A percentile compares a stretch with the other conserved stretches of the same genome.
These are phyloP conservation scores for Aphelocoma coerulescens DNA, from an alignment of 2,113 vertebrate genomes.

Conservation along the genomic window DNA sequence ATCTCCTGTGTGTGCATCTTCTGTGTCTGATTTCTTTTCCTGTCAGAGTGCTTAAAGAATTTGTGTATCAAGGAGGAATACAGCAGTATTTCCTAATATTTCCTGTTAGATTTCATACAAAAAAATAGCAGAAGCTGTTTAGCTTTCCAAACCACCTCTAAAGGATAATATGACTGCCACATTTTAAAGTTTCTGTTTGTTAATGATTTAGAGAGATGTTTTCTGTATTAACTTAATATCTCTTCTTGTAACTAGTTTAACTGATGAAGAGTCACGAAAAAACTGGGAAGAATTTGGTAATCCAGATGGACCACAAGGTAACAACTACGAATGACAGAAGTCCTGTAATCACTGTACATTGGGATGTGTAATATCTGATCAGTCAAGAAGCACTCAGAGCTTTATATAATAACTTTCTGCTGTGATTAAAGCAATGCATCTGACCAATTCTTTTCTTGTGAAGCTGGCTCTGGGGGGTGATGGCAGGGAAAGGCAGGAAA, in stretches of 20 bases:
- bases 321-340: neutral
- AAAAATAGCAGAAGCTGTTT: neutral
- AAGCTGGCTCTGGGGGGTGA: neutral
- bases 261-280: slow-evolving; percentile 89
- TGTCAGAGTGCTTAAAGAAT: neutral
- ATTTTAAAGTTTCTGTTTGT: neutral
- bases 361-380: neutral
- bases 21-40: neutral
- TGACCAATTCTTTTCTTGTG: neutral
- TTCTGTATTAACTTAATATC: neutral
- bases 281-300: slow-evolving; percentile 94
- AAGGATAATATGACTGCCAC: neutral
- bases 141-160: neutral
- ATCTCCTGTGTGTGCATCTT: neutral
- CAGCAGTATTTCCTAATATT: neutral
- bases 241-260: slow-evolving; percentile 80
- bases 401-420: neutral
- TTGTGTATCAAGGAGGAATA: neutral
- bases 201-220: neutral
- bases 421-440: neutral
- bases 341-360: neutral
- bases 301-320: slow-evolving; percentile 96
- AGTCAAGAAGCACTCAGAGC: neutral
- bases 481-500: neutral
- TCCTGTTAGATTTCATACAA: neutral